Base-by-base conservation (phyloP, 2,888 invertebrate genomes). In the Papilio gigon region DNA sequence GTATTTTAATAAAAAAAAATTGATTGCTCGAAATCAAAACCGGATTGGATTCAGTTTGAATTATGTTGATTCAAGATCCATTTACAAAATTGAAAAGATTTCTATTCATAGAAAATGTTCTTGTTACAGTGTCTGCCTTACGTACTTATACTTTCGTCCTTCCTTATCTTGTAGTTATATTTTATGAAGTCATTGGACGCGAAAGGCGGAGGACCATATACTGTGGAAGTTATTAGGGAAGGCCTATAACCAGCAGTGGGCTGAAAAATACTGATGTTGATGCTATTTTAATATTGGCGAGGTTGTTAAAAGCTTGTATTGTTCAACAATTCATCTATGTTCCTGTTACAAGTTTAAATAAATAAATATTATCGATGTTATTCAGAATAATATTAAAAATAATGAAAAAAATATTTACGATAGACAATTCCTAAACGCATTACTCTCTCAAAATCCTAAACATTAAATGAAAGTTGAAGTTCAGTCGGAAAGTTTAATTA, bases 401-500 rank as follows among this genome's bases (percentile, higher is more conserved):
- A 12, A 20, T 2, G 2, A 20, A 8, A 20, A 47, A 47, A 47
- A 47, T 22, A 25, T 22, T 47, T 25, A 20, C 9, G 6, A 8
- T 20, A 0, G n/a, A n/a, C 5, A 14, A n/a, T 40, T 40, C n/a
- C n/a, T n/a, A 40, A 40, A 20, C 11, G 22, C 20, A 17, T 44
- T 27, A n/a, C 27, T 27, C 27, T 30, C 53, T 27, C 17, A 56
- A 40, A 35, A 40, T 37, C 27, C 40, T 14, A 60, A 61, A 67
- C 50, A 40, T 53, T 40, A 62, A 62, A 62, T 44, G 22, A 61
- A 61, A 67, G 40, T 27, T 2, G 40, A 67, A 67, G 53, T 53
- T 56, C 33, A n/a, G 11, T 25, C 3, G 61, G 33, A 61, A 56
- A 67, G 61, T 67, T 67, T 53, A 61, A 67, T 67, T 67, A 62